Base-by-base conservation (phyloP, 2,797 vertebrate genomes). In the Alectoris magna region DNA sequence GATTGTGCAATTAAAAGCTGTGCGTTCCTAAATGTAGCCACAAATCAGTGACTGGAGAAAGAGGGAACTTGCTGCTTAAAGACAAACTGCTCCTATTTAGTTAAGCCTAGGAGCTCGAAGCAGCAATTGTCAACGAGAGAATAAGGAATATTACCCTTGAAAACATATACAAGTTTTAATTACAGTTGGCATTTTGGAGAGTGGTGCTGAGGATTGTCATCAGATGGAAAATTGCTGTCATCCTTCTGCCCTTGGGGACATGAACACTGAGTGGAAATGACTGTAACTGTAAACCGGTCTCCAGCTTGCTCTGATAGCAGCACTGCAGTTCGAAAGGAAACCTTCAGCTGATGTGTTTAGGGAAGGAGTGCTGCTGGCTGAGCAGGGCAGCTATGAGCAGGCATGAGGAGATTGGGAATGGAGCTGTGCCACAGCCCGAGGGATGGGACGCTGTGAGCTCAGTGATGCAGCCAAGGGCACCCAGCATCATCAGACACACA, bases 91-190 rank as follows among this genome's bases (percentile, higher is more conserved):
- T 94, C 58, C 58, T 66, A 62, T 69, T 82, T 55, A 62, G 49
- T 92, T 89, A 74, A 90, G 62, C 48, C 49, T 55, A 74, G 69
- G 64, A 92, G 69, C 82, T 85, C 55, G 10, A 83, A 92, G 62
- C 53, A 80, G 88, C 66, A 83, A 85, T 41, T 87, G 83, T 59
- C 88, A 90, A 63, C 41, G 23, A 84, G 91, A 93, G 78, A 88
- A 80, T 79, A 91, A 69, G 66, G 72, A 90, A 59, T 85, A 82
- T 76, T 77, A 83, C 44, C 81, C 76, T 77, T 71, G 53, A 72
- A 96, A 88, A 88, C 43, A 74, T 10, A 90, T 11, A 94, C 18
- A 58, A 36, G 24, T 84, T 91, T 79, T 94, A 96, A 94, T 93
- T 94, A 94, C 81, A 51, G 62, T 16, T 94, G 81, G 62, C 69